phyloP scores from a whole-genome alignment of 2,797 vertebrate genomes.

The Cheirogaleus major region DNA sequence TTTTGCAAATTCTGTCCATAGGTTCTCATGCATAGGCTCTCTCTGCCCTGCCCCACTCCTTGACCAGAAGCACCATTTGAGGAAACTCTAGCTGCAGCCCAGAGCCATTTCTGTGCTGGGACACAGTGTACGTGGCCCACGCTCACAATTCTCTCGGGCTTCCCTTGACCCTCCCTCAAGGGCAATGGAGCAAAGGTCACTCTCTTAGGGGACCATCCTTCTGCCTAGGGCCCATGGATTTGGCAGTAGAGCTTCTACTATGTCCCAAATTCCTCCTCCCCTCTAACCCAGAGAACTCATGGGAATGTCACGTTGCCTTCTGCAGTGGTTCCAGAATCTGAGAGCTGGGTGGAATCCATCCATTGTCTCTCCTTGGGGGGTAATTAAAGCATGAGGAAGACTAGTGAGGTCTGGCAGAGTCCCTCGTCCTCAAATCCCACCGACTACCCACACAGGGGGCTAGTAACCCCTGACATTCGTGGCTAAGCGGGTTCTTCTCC shows the following conservation, averaged over 20 bases:
- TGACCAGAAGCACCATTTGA: conserved; percentile 65
- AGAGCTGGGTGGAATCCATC: background rate
- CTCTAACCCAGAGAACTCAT: background rate
- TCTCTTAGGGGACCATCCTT: background rate
- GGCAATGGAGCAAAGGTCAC: background rate
- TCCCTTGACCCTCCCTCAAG: background rate
- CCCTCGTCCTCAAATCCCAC: background rate
- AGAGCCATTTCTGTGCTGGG: conserved; percentile 64
- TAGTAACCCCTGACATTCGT: conserved; percentile 40
- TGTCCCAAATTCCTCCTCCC: background rate
- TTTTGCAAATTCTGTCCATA: rapidly evolving
- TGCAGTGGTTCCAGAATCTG: background rate
- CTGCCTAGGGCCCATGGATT: background rate
- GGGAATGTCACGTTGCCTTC: background rate
- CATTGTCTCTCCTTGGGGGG: conserved; percentile 22
- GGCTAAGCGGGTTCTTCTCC: conserved; percentile 48
- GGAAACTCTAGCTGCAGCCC: conserved; percentile 70
- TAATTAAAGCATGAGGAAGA: background rate
- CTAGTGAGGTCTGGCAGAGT: background rate
- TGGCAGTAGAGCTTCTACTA: background rate
- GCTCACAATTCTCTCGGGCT: conserved; percentile 34
- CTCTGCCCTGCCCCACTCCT: background rate
- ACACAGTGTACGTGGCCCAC: conserved; percentile 51
- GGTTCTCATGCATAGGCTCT: rapidly evolving
- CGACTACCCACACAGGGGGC: background rate